These are phyloP conservation scores for Hemicrepidius hirtus DNA, from an alignment of 2,888 invertebrate species.

Conservation along the genomic window DNA sequence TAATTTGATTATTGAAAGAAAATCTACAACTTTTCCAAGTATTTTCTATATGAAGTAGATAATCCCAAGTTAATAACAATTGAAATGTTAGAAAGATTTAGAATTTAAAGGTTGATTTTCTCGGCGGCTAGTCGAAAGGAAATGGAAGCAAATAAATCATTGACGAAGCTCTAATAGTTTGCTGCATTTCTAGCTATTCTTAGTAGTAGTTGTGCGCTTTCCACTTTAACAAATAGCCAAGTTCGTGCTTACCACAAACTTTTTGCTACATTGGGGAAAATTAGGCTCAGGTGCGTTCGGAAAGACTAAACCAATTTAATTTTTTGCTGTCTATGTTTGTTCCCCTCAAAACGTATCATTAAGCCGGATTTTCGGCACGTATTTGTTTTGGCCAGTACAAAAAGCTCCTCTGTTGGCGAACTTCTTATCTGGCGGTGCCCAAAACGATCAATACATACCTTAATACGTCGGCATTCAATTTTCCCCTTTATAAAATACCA, in stretches of 20 bases:
- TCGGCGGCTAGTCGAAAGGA: slow-evolving; percentile 17
- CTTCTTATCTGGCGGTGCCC: slow-evolving; percentile 26
- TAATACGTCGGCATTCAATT: slow-evolving; percentile 33
- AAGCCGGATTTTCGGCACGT: slow-evolving; percentile 49
- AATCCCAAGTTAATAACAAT: slow-evolving; percentile 14
- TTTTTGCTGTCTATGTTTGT: slow-evolving; percentile 47
- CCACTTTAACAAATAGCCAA: slow-evolving; percentile 44
- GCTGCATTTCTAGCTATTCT: slow-evolving; percentile 35
- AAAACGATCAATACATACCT: slow-evolving; percentile 43
- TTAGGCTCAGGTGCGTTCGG: slow-evolving; percentile 54
- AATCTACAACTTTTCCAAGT: background rate
- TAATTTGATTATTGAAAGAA: too few relatives aligned
- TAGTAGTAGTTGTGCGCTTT: slow-evolving; percentile 18
- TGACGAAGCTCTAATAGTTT: slow-evolving; percentile 39
- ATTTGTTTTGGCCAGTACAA: slow-evolving; percentile 43
- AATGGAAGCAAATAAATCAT: slow-evolving; percentile 44
- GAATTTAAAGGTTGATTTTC: slow-evolving; percentile 26
- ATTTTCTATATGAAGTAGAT: background rate
- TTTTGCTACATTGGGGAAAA: slow-evolving; percentile 41
- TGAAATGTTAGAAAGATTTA: slow-evolving; percentile 10
- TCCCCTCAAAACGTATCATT: slow-evolving; percentile 44
- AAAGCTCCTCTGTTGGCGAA: slow-evolving; percentile 21
- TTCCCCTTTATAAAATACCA: slow-evolving; percentile 38
- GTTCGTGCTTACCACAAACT: slow-evolving; percentile 41
- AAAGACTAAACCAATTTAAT: slow-evolving; percentile 53